These are phyloP conservation scores for Myotis yumanensis DNA, from an alignment of 2,113 vertebrate genomes.

Conservation along the genomic window DNA sequence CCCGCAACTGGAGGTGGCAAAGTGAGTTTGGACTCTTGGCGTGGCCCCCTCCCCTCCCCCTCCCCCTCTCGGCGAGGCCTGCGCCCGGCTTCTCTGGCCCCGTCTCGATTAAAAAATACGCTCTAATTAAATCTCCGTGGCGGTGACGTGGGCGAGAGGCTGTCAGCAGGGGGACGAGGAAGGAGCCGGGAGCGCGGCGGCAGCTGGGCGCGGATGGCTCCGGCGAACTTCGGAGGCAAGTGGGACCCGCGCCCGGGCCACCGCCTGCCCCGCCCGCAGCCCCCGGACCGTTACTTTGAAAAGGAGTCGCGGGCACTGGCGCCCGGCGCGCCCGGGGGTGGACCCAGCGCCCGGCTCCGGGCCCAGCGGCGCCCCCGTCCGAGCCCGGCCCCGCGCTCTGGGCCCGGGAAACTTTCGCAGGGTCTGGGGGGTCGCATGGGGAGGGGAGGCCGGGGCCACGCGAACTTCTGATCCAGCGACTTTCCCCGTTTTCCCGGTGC, in stretches of 20 bases:
- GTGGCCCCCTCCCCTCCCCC: constrained; percentile 80
- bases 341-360: background rate
- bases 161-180: constrained; percentile 85
- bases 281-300: constrained; percentile 85
- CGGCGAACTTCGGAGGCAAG: constrained; percentile 86
- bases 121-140: constrained; percentile 93
- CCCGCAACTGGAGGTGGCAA: constrained; percentile 82
- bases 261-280: constrained; percentile 66
- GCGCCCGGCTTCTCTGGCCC: constrained; percentile 78
- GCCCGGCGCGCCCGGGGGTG: background rate
- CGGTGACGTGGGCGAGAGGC: constrained; percentile 90
- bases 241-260: constrained; percentile 78
- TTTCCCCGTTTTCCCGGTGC: constrained; percentile 42
- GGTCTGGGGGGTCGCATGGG: background rate
- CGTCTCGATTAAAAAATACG: constrained; percentile 92
- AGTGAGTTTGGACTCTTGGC: constrained; percentile 87
- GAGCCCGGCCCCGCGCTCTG: constrained; percentile 35
- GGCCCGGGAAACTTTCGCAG: constrained; percentile 71
- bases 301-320: background rate
- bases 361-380: constrained; percentile 42
- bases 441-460: background rate
- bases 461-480: constrained; percentile 73
- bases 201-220: constrained; percentile 84
- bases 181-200: constrained; percentile 61
- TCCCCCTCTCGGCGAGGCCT: constrained; percentile 86